Base-by-base conservation (phyloP, 2,113 vertebrate species). In the Engraulis encrasicolus region DNA sequence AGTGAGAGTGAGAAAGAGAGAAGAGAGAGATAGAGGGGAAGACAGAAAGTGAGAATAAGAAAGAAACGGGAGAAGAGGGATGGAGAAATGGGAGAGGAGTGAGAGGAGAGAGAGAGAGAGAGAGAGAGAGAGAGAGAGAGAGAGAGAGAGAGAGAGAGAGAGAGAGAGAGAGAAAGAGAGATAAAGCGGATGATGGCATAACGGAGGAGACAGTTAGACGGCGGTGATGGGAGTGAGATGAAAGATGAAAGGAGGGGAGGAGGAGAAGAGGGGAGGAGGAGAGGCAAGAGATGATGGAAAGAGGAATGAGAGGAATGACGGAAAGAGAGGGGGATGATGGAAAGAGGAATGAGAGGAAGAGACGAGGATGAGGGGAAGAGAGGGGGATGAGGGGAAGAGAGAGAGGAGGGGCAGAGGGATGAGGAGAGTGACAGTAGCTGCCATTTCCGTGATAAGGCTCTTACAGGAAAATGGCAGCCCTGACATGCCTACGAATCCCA, bases 381-480 rank as follows among this genome's bases (percentile, higher is more conserved):
- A 61, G 20, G 20, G 20, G 2, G n/a, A 23, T 9, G 61, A 34
- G 23, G 23, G 23, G n/a, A n/a, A 27, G 58, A 11, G 23, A 27
- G 12, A 6, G 66, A 34, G 19, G 61, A 12, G 14, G 15, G 9
- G 61, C 11, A 74, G 31, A 74, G 58, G 15, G 58, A 11, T 66
- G 58, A 66, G 58, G 40, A 71, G n/a, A 14, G 23, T 31, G 61
- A 71, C 61, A 31, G 61, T 71, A 27, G 23, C 61, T 71, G 61
- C 23, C 61, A 71, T 71, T 71, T 71, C 61, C 27, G 61, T 27
- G 61, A 71, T 71, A 71, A 71, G 61, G 61, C 23, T 71, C 61
- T 71, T 71, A 31, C 23, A 71, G 61, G 23, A 31, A 71, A 71
- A 71, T 71, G 61, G 61, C 23, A 71, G 23, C 61, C 58, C 61